A percentile compares a stretch with the other conserved stretches of the same genome.
These are phyloP conservation scores for Folsomia candida DNA, from an alignment of 2,888 invertebrate species.

Conservation along the genomic window DNA sequence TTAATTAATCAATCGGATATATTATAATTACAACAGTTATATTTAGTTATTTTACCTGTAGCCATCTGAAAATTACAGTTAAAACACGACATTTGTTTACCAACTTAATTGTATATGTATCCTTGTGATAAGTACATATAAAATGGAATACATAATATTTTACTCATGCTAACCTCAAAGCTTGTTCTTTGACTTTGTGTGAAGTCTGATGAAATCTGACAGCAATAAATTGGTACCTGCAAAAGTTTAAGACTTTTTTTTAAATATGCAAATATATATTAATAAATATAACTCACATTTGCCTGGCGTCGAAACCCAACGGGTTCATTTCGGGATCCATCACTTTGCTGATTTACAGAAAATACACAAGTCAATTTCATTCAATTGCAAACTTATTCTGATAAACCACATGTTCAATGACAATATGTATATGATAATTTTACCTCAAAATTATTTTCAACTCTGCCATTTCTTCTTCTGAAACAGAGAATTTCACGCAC, in stretches of 20 bases:
- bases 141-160: slow-evolving; percentile 3
- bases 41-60: background rate
- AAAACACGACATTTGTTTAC: too few species aligned
- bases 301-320: slow-evolving; percentile 87
- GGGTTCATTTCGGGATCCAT: slow-evolving; percentile 95
- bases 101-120: too few species aligned
- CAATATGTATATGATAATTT: slow-evolving; percentile 16
- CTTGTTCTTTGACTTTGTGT: slow-evolving; percentile 81
- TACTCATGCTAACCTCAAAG: slow-evolving; percentile 82
- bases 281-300: slow-evolving; percentile 59
- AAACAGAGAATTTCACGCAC: too few species aligned
- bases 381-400: slow-evolving; percentile 6
- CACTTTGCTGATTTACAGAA: slow-evolving; percentile 72
- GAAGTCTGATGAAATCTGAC: slow-evolving; percentile 76
- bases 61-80: too few species aligned
- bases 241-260: background rate
- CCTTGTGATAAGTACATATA: too few species aligned
- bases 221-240: slow-evolving; percentile 79
- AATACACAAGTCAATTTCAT: too few species aligned
- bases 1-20: background rate
- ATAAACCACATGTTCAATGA: background rate
- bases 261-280: background rate
- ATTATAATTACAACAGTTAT: background rate
- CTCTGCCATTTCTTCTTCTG: slow-evolving; percentile 74
- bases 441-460: slow-evolving; percentile 75